Evolutionary conservation across 2,797 vertebrate genomes (phyloP), one percentile per base, ranked within the genome.

Genomic region (Amazona finschi): DNA sequence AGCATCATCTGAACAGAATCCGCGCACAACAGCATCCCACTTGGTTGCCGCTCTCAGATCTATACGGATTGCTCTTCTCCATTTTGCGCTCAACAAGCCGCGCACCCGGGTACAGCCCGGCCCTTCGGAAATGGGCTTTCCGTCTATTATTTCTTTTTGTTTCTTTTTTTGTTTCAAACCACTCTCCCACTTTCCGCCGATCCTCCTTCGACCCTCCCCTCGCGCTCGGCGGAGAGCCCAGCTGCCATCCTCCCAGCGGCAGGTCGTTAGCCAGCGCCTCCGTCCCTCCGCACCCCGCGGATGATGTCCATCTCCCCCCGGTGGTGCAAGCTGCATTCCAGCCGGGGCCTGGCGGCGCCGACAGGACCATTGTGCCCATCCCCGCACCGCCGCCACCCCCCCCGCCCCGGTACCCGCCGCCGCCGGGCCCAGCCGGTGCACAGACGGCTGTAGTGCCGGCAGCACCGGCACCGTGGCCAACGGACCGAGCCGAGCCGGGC

Each of bases 21-120:
- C 86, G 69, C 57, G 53, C 96, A 80, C 78, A 41, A 53, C 78
- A 72, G 60, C 82, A 91, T 69, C 76, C 61, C 7, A 33, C 57
- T 43, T 7, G 57, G 76, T 65, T 15, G 70, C 43, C 15, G 24
- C 84, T 93, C 75, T 24, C 50, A 6, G 60, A 94, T 89, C 87
- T 73, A 83, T 50, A 70, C 43, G 58, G 31, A 92, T 80, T 78
- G 85, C 61, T 85, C 75, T 93, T 94, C 95, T 93, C 95, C 95
- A 95, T 95, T 64, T 94, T 81, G 79, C 91, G 33, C 89, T 31
- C 4, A 1, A 2, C 69, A 31, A 85, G 57, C 84, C 57, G 3
- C 4, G 49, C 52, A 24, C 69, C 65, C 78, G 64, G 82, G 82
- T 76, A 38, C 87, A 60, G 72, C 78, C 70, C 4, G 25, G 53